Conservation (phyloP, 2,113 vertebrate genomes). For the Muntiacus reevesi region DNA sequence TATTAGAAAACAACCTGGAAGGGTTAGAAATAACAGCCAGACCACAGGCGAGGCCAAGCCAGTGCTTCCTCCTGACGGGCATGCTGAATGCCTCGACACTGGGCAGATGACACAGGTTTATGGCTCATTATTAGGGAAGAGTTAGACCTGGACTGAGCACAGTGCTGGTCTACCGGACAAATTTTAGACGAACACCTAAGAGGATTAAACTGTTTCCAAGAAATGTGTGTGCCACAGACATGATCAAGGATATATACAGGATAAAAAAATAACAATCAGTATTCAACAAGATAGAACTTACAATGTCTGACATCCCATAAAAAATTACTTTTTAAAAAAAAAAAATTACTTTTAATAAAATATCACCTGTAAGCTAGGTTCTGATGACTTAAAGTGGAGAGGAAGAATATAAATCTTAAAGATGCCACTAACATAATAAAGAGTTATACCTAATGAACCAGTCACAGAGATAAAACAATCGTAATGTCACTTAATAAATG, state of each 20-base stretch:
- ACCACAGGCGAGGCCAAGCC: neutral
- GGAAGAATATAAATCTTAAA: neutral
- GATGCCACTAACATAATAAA: neutral
- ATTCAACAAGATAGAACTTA: neutral
- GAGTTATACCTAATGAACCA: neutral
- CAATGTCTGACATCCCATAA: neutral
- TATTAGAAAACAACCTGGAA: neutral
- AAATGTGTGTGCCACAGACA: neutral
- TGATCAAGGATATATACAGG: neutral
- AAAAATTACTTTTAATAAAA: neutral
- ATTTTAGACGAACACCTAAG: neutral
- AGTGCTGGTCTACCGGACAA: neutral
- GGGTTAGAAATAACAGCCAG: neutral
- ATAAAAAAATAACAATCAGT: neutral
- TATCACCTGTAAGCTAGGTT: neutral
- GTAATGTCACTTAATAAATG: neutral
- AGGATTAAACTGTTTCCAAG: neutral
- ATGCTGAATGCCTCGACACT: neutral
- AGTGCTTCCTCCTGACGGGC: neutral
- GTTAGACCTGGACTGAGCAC: neutral
- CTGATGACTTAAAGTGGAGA: neutral
- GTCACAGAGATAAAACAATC: neutral
- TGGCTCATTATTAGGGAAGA: neutral
- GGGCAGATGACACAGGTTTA: neutral
- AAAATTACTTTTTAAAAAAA: neutral